Evolutionary conservation across 2,888 invertebrate genomes (phyloP).

Genomic region (Andrena praecox): DNA sequence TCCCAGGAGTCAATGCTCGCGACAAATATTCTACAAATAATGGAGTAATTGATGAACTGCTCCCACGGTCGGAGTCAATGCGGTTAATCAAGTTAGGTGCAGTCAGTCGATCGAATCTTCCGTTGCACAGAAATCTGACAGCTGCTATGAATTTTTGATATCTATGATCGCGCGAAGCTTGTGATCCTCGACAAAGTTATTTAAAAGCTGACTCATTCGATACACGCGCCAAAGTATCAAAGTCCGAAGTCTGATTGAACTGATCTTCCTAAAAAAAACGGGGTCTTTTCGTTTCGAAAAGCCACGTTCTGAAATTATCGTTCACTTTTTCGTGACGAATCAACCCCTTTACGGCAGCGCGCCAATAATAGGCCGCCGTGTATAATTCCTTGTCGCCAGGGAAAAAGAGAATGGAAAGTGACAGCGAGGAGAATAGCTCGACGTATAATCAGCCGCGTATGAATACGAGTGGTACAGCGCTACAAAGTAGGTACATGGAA

Average conservation of each 20-base stretch:
- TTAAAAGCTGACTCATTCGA: no score
- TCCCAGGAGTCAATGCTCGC: background rate
- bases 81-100: conserved; percentile 16
- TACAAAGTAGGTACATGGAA: conserved; percentile 52
- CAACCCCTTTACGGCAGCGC: background rate
- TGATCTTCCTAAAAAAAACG: no score
- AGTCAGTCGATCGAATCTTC: background rate
- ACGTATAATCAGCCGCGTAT: conserved; percentile 35
- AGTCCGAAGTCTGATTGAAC: no score
- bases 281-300: no score
- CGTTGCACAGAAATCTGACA: background rate
- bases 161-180: background rate
- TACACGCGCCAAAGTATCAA: no score
- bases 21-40: conserved; percentile 12
- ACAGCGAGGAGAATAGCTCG: conserved; percentile 44
- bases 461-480: conserved; percentile 32
- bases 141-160: conserved; percentile 14
- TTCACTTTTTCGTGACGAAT: background rate
- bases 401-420: conserved; percentile 23
- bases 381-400: conserved; percentile 10
- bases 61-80: background rate
- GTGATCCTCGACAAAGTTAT: background rate
- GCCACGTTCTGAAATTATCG: no score
- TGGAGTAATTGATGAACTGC: conserved; percentile 11
- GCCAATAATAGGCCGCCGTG: background rate